These are phyloP conservation scores for Antheraea yamamai DNA, from an alignment of 2,888 invertebrate species.

Conservation along the genomic window DNA sequence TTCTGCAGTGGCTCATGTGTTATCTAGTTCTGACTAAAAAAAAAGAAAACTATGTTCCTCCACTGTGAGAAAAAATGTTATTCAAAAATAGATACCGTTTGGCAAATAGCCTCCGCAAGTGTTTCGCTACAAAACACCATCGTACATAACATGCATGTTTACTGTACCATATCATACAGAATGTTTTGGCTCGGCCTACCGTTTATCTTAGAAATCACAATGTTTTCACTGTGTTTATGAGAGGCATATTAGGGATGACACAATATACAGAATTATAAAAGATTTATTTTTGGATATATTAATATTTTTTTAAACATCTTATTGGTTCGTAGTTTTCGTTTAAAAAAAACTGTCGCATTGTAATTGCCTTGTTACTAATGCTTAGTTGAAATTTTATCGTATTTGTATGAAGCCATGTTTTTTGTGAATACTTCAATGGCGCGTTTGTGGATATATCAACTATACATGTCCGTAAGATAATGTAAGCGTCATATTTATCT, in stretches of 20 bases:
- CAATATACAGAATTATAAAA: neutral
- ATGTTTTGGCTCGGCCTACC: constrained; percentile 10
- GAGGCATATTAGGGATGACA: neutral
- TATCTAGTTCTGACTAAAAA: neutral
- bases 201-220: constrained; percentile 8
- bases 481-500: no score
- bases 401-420: no score
- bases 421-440: no score
- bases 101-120: neutral
- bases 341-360: neutral
- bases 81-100: neutral
- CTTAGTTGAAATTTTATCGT: no score
- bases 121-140: constrained; percentile 11
- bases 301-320: neutral
- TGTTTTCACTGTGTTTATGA: constrained; percentile 10
- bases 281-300: neutral
- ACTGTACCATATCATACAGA: neutral
- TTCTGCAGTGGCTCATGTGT: no score
- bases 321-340: no score
- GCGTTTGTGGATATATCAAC: no score
- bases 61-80: neutral
- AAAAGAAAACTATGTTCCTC: neutral
- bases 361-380: no score
- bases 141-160: constrained; percentile 17
- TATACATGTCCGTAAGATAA: no score